These are phyloP conservation scores for Sceloporus tristichus DNA, from an alignment of 2,113 vertebrate species.

Conservation along the genomic window DNA sequence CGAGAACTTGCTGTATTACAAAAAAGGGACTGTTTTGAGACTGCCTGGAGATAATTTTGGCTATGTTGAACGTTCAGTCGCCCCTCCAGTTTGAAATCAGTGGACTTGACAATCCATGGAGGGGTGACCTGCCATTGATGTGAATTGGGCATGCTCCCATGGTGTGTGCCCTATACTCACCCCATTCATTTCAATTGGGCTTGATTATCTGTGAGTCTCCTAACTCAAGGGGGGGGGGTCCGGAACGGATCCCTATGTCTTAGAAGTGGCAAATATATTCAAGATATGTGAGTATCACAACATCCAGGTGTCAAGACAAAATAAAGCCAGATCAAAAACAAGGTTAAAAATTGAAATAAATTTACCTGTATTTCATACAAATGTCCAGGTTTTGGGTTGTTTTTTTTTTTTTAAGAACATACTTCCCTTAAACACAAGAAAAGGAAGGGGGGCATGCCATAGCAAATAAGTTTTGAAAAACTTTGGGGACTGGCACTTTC, in stretches of 20 bases:
- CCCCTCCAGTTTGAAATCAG: no score
- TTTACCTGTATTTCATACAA: slow-evolving; percentile 74
- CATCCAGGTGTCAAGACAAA: slow-evolving; percentile 19
- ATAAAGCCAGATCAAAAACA: slow-evolving; percentile 73
- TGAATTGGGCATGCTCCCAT: no score
- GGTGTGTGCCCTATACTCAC: no score
- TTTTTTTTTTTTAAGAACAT: slow-evolving; percentile 54
- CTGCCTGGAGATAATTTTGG: not conserved
- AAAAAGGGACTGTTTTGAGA: not conserved
- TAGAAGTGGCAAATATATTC: no score
- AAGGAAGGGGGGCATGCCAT: slow-evolving; percentile 75
- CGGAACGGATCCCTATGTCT: no score
- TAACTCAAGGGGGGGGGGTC: no score
- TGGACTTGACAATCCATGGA: no score
- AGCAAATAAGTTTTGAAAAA: slow-evolving; percentile 83
- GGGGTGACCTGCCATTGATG: no score
- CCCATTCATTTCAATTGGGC: no score
- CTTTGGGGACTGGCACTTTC: slow-evolving; percentile 83
- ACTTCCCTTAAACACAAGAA: slow-evolving; percentile 56
- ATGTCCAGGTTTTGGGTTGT: slow-evolving; percentile 55
- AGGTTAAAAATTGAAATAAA: slow-evolving; percentile 56
- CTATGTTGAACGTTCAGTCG: not conserved
- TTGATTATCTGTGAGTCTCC: no score
- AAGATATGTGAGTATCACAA: not conserved
- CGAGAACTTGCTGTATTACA: not conserved